Base-by-base conservation (phyloP, 2,797 vertebrate genomes). In the Galaxias olidus region DNA sequence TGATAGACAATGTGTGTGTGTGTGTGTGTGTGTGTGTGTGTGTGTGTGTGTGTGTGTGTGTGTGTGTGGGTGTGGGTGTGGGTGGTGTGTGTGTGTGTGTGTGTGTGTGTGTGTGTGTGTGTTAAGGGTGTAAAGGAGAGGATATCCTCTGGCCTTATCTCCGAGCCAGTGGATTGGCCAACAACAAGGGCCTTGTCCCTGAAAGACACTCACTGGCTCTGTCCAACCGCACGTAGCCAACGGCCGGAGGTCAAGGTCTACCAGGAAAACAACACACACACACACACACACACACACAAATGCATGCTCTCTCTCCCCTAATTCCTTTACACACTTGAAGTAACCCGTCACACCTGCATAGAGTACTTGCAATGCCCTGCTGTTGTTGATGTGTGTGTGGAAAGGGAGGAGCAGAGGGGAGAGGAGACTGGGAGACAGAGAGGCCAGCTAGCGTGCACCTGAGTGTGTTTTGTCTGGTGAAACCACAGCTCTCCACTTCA, bases 91-190 rank as follows among this genome's bases (percentile, higher is more conserved):
- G n/a, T n/a, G n/a, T n/a, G n/a, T n/a, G n/a, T n/a, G n/a, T n/a
- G n/a, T n/a, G n/a, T n/a, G n/a, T n/a, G n/a, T n/a, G n/a, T n/a
- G n/a, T n/a, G n/a, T n/a, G n/a, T n/a, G n/a, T n/a, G n/a, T n/a
- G n/a, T n/a, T n/a, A n/a, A 15, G 66, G 43, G 70, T 73, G 67
- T 69, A 61, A 66, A 72, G 63, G 42, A 76, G 53, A 75, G 82
- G 74, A 81, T 77, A 76, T 79, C 80, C 80, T 78, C 71, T 74
- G 65, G 60, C 58, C 74, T 79, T 78, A 76, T 80, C 69, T 79
- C 52, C 30, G 46, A 61, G 56, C 56, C 65, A 64, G 45, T 40
- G 76, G 57, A 70, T 73, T 75, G 69, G 69, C 52, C 67, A 77
- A 68, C 46, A 66, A 60, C 71, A 59, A 66, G 67, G 62, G 61